phyloP scores from a whole-genome alignment of 2,797 vertebrate species.

The Hozukius guyotensis region DNA sequence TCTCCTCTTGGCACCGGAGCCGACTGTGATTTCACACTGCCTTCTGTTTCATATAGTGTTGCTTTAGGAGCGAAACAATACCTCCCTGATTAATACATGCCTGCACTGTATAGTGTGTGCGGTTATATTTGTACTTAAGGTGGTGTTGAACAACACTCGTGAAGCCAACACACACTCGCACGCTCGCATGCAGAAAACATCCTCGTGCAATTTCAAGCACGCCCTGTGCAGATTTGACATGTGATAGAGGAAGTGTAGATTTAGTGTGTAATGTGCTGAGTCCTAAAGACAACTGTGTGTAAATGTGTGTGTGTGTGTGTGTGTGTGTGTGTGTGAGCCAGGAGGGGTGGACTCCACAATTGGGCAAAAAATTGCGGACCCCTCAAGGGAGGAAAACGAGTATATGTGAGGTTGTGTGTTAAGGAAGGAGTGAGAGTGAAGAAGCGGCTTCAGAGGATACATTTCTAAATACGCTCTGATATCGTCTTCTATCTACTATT shows the following conservation, averaged over 20 bases:
- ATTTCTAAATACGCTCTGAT: constrained; percentile 68
- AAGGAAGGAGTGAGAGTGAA: constrained; percentile 58
- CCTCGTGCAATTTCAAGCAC: constrained; percentile 25
- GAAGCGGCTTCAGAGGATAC: constrained; percentile 63
- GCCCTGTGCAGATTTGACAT: constrained; percentile 21
- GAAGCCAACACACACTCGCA: not conserved
- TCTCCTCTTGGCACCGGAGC: constrained; percentile 53
- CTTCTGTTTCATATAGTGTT: constrained; percentile 48
- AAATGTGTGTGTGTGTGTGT: not conserved
- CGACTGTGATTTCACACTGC: constrained; percentile 54
- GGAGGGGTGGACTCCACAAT: no score
- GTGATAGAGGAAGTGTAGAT: constrained; percentile 38
- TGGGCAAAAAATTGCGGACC: no score
- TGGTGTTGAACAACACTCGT: constrained; percentile 18
- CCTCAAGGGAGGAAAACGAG: no score
- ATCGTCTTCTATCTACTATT: constrained; percentile 53
- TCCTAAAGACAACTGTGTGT: constrained; percentile 29
- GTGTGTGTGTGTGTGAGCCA: not conserved
- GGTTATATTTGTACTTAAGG: constrained; percentile 7
- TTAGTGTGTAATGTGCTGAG: constrained; percentile 40
- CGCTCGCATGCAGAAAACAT: constrained; percentile 11
- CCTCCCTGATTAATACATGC: constrained; percentile 37
- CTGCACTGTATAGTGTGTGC: not conserved
- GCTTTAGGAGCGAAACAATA: constrained; percentile 65
- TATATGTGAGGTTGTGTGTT: constrained; percentile 26